A percentile compares a stretch with the other conserved stretches of the same genome.
Conservation (phyloP, 2,113 vertebrate genomes). For the Ctenomys sociabilis region DNA sequence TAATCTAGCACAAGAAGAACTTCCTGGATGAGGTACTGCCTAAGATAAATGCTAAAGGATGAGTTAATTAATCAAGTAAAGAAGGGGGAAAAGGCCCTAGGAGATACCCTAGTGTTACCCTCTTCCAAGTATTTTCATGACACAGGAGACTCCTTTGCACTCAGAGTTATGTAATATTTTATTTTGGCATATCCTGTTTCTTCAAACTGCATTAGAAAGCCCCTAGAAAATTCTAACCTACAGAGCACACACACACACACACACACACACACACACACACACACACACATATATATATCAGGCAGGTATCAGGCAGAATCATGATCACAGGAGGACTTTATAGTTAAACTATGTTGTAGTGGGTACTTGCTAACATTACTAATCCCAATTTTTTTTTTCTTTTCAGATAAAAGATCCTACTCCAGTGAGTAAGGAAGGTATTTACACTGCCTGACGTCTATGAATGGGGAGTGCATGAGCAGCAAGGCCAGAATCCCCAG, state of each 20-base stretch:
- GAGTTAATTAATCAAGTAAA: not conserved
- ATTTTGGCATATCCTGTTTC: not conserved
- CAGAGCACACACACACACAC: no score
- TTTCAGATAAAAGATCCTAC: not conserved
- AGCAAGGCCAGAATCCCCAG: not conserved
- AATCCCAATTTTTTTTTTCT: not conserved
- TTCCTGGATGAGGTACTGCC: conserved; percentile 2
- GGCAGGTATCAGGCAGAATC: not conserved
- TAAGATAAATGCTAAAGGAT: not conserved
- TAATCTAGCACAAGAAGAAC: not conserved
- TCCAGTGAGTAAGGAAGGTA: not conserved
- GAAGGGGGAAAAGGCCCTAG: not conserved
- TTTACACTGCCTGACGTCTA: not conserved
- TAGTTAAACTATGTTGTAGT: not conserved
- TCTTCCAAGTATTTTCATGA: not conserved
- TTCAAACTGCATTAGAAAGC: conserved; percentile 29
- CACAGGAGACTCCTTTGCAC: not conserved
- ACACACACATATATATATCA: not conserved
- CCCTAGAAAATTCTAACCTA: not conserved
- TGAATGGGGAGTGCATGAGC: not conserved
- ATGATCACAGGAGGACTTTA: not conserved
- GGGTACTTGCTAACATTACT: not conserved
- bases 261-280: no score
- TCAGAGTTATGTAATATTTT: not conserved
- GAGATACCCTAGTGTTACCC: not conserved